phyloP scores from a whole-genome alignment of 2,888 invertebrate species.

The Elegia similella region DNA sequence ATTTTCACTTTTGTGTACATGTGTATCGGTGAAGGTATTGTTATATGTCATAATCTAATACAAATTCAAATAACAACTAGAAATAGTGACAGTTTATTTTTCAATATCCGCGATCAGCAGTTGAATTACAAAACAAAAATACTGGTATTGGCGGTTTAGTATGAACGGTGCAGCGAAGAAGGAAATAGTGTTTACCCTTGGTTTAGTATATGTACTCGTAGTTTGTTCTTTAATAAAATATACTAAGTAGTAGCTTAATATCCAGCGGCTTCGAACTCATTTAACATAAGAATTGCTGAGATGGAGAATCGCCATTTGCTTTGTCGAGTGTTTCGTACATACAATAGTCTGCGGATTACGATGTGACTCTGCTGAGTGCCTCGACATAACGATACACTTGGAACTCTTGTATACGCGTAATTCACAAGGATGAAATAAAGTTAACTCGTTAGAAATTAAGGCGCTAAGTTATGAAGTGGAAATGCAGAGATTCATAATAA shows the following conservation, averaged over 20 bases:
- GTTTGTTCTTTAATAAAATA: not conserved
- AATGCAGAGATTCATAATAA: not conserved
- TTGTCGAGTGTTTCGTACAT: not conserved
- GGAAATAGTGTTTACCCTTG: no score
- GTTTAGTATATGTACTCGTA: not conserved
- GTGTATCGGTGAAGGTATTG: no score
- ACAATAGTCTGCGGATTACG: slow-evolving; percentile 7
- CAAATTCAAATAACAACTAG: no score
- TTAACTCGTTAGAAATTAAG: not conserved
- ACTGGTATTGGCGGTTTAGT: no score
- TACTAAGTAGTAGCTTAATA: not conserved
- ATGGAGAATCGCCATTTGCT: not conserved
- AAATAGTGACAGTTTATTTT: no score
- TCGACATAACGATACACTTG: not conserved
- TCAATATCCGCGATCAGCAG: no score
- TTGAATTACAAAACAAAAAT: no score
- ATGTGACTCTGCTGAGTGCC: not conserved
- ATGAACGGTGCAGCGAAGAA: no score
- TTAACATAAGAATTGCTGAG: not conserved
- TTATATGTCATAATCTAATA: no score
- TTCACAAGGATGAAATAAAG: not conserved
- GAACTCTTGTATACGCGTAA: not conserved
- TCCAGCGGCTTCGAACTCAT: not conserved
- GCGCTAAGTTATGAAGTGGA: not conserved
- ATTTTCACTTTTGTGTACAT: no score